Evolutionary conservation across 1,140 invertebrate species (phyloP), one percentile per base, ranked within the genome.

Genomic region (Harlomillsia oculata): DNA sequence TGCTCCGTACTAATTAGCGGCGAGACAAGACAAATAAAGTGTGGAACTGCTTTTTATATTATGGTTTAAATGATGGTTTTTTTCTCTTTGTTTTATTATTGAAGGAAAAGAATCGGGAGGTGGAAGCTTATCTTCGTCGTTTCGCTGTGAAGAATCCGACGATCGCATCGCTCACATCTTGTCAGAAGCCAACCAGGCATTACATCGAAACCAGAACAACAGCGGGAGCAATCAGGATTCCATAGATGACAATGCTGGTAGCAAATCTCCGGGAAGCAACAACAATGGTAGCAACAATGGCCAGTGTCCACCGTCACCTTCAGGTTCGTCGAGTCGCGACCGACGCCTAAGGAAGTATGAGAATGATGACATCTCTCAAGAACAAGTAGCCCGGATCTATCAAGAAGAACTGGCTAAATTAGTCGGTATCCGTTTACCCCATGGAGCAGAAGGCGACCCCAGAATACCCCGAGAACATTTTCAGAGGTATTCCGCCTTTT

Each of bases 331-430:
- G 30, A 57, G 56, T 51, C 53, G 62, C 6, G 83, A 82, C 62
- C 78, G 83, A 71, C 79, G 85, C 71, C 73, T 88, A 54, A 81
- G 86, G 66, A 87, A 90, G 67, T 86, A 89, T 69, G 85, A 89
- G 72, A 90, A 92, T 70, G 90, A 94, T 70, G 89, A 95, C 74
- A 89, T 95, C 73, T 85, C 93, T 40, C 92, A 95, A 72, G 95
- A 97, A 69, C 95, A 97, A 74, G 90, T 99, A 64, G 84, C 91
- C 14, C 80, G 90, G 67, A 93, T 98, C 67, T 98, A 98, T 70
- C 90, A 97, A 40, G 93, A 97, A 70, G 91, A 97, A 69, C 74
- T 97, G 36, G 84, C 87, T 39, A 95, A 96, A 70, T 78, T 97
- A 16, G 90, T 92, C 81, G 85, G 85, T 28, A 75, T 83, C 65